Percentiles rank a stretch among this genome's conserved stretches.
Evolutionary conservation across 2,113 vertebrate genomes (phyloP).

Genomic region (Malurus melanocephalus): DNA sequence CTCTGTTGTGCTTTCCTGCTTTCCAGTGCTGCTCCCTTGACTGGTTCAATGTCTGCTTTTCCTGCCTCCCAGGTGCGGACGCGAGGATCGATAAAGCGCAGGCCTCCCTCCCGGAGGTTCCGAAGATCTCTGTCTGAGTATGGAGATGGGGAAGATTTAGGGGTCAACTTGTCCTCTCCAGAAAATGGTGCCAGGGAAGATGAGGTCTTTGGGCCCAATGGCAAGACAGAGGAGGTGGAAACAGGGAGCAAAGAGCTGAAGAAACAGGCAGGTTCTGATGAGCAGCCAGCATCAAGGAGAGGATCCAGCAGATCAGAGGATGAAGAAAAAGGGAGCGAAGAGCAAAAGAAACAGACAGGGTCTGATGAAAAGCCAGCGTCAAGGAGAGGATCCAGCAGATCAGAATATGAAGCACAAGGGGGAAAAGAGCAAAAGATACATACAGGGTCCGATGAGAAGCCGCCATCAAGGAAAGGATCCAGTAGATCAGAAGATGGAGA

Average conservation of each 20-base stretch:
- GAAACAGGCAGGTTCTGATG: neutral
- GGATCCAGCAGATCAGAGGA: conserved; percentile 4
- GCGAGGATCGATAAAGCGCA: conserved; percentile 72
- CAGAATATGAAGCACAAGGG: too few species aligned
- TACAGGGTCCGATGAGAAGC: neutral
- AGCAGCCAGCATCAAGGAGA: conserved; percentile 14
- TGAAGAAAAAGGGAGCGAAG: neutral
- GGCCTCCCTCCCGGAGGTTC: conserved; percentile 77
- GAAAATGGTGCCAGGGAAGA: conserved; percentile 74
- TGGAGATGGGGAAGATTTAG: conserved; percentile 44
- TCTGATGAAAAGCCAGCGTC: neutral
- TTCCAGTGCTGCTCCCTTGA: neutral
- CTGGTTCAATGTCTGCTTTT: neutral
- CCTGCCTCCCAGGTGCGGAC: conserved; percentile 69
- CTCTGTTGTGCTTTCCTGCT: neutral
- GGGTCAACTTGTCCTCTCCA: conserved; percentile 29
- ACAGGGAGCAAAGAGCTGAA: neutral
- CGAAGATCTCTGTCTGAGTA: conserved; percentile 73
- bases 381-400: neutral
- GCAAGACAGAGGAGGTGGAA: neutral
- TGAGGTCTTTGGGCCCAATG: conserved; percentile 47
- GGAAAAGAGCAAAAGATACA: neutral
- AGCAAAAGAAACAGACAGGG: neutral
- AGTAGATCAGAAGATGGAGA: conserved; percentile 36
- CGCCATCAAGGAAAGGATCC: neutral